phyloP scores from a whole-genome alignment of 2,888 invertebrate genomes.

The Platerodrilus igneus region DNA sequence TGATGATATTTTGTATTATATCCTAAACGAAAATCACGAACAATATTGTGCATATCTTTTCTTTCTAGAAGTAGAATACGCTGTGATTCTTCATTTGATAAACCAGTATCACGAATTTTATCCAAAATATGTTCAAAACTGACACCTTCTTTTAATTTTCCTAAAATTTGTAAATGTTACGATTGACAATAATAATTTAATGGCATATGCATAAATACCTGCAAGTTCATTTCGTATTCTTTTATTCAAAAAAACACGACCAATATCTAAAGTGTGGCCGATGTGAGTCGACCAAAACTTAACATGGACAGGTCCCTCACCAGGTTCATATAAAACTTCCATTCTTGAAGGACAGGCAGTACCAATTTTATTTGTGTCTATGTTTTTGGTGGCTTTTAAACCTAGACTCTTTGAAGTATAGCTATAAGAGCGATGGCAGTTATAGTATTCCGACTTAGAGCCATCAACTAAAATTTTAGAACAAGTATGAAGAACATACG shows the following conservation, averaged over 20 bases:
- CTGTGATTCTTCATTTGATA: background rate
- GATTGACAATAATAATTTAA: too few species aligned
- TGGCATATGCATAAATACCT: too few species aligned
- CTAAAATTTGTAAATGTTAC: too few species aligned
- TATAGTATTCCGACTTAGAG: background rate
- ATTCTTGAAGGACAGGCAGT: slow-evolving; percentile 1
- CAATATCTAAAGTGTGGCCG: background rate
- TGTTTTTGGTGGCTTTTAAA: background rate
- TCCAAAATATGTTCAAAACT: too few species aligned
- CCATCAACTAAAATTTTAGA: background rate
- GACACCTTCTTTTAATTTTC: too few species aligned
- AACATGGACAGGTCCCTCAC: background rate
- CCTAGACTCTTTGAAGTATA: background rate
- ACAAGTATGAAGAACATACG: background rate
- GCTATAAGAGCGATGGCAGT: background rate
- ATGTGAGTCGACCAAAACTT: background rate
- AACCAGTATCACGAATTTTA: too few species aligned
- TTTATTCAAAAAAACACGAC: too few species aligned
- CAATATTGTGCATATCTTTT: background rate
- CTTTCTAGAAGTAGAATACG: background rate
- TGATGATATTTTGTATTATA: background rate
- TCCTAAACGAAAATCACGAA: background rate
- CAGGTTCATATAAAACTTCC: background rate
- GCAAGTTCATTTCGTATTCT: too few species aligned
- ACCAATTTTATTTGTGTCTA: background rate